Percentiles rank a stretch among this genome's conserved stretches.
Evolutionary conservation across 2,888 invertebrate genomes (phyloP).

Genomic region (Deroplatys truncata): DNA sequence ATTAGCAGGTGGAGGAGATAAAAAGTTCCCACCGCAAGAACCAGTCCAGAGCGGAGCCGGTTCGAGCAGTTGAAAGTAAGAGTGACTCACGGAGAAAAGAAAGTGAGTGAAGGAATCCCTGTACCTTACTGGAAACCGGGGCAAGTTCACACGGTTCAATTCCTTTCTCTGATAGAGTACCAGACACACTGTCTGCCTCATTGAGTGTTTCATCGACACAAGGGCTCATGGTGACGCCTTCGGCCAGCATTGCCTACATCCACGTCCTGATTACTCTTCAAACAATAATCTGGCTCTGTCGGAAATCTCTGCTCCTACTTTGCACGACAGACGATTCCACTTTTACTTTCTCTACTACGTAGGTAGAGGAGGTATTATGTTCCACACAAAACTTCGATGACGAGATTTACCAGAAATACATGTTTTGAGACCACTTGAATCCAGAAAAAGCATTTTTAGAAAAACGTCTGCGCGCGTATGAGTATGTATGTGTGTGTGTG

Average conservation of each 20-base stretch:
- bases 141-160: not conserved
- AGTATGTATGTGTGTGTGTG: too few species aligned
- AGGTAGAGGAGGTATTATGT: too few species aligned
- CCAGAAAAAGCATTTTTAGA: too few species aligned
- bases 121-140: not conserved
- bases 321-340: too few species aligned
- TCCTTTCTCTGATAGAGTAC: not conserved
- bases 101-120: not conserved
- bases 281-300: too few species aligned
- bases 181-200: not conserved
- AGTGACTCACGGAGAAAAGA: not conserved
- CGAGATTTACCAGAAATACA: too few species aligned
- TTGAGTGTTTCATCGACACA: not conserved
- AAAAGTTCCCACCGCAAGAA: not conserved
- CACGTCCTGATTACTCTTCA: not conserved
- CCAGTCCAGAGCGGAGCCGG: not conserved
- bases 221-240: not conserved
- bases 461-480: too few species aligned
- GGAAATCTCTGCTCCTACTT: too few species aligned
- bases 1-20: not conserved
- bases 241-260: not conserved
- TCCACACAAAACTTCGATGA: too few species aligned
- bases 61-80: not conserved
- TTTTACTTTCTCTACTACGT: too few species aligned
- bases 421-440: too few species aligned